These are phyloP conservation scores for Embidobia sp. DNA, from an alignment of 2,888 invertebrate genomes.

Conservation along the genomic window DNA sequence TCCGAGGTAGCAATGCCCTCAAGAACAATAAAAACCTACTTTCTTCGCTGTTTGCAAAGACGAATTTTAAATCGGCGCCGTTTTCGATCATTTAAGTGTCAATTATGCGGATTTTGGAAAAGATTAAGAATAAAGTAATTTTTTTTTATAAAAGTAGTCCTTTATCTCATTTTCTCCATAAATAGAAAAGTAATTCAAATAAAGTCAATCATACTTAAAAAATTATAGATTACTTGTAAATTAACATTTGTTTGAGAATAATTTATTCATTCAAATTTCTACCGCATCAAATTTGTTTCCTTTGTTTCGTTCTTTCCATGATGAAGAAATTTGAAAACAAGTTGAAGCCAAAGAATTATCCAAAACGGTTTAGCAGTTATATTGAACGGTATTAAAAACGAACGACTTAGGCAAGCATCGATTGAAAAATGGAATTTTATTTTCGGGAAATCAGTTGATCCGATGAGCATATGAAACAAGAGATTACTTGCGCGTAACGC, in stretches of 20 bases:
- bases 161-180: no score
- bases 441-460: conserved; percentile 45
- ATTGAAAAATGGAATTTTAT: conserved; percentile 34
- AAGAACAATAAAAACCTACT: conserved; percentile 57
- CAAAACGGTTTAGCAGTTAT: not conserved
- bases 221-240: no score
- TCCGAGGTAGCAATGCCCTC: conserved; percentile 50
- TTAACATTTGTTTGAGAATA: no score
- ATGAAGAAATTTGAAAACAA: no score
- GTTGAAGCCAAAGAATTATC: not conserved
- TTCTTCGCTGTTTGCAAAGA: conserved; percentile 29
- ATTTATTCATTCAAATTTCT: no score
- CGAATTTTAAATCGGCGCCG: conserved; percentile 25
- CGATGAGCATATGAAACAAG: conserved; percentile 48
- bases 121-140: no score
- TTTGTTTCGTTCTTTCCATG: no score
- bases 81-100: conserved; percentile 10
- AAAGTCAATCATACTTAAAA: no score
- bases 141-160: no score
- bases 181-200: no score
- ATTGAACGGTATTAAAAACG: conserved; percentile 39
- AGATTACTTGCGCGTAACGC: conserved; percentile 41
- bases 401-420: conserved; percentile 38
- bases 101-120: no score
- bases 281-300: no score